phyloP scores from a whole-genome alignment of 1,140 invertebrate species.

The Tribolium madens region DNA sequence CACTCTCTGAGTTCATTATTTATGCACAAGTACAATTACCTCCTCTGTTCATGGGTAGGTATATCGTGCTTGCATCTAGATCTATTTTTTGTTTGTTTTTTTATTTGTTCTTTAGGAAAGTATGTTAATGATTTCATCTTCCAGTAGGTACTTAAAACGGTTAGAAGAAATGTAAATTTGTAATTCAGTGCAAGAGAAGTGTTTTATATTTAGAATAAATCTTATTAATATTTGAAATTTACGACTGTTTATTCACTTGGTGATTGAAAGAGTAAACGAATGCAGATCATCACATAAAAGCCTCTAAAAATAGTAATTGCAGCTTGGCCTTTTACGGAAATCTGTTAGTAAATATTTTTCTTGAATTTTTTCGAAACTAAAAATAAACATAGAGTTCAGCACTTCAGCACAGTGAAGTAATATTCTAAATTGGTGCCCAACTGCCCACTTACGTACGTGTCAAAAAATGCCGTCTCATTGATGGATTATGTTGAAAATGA shows the following conservation, averaged over 20 bases:
- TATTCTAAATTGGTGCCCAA: background rate
- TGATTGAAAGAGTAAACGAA: too few species aligned
- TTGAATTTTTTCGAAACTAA: background rate
- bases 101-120: slow-evolving; percentile 12
- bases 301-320: background rate
- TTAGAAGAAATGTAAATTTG: slow-evolving; percentile 15
- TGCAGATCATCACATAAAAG: too few species aligned
- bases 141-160: slow-evolving; percentile 24
- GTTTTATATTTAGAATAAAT: slow-evolving; percentile 7
- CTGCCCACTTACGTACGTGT: background rate
- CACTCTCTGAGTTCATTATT: background rate
- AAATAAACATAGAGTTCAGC: background rate
- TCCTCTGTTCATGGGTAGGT: slow-evolving; percentile 19
- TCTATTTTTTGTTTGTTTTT: slow-evolving; percentile 32
- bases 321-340: background rate
- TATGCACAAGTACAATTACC: slow-evolving; percentile 41
- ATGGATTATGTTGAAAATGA: background rate
- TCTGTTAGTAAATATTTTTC: background rate
- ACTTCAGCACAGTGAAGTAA: background rate
- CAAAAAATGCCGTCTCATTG: background rate
- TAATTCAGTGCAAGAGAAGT: background rate
- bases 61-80: slow-evolving; percentile 40
- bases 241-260: too few species aligned
- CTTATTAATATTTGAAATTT: too few species aligned
- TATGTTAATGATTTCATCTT: slow-evolving; percentile 41